Evolutionary conservation across 2,888 invertebrate genomes (phyloP), one percentile per base, ranked within the genome.

Genomic region (Ceramica pisi): DNA sequence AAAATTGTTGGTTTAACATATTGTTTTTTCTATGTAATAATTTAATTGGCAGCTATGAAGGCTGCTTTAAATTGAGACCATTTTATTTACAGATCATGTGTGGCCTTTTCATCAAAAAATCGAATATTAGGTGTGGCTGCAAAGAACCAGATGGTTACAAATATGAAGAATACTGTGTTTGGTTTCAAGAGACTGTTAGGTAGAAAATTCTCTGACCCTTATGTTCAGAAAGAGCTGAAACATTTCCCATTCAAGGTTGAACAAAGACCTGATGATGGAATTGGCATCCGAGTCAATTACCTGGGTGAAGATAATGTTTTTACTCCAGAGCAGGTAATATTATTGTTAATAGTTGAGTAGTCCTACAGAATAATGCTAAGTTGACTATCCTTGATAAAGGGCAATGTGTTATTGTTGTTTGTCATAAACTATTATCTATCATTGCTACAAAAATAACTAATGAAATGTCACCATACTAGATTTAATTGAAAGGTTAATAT

Each of bases 51-150:
- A 38, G 38, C 46, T 21, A 31, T 16, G 16, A 35, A 35, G 14
- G 1, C 14, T 31, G 31, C 5, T 16, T 50, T 26, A 44, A 55
- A 70, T 44, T 50, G 16, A 48, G 7, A 16, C 9, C 23, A 46
- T 70, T 66, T 10, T 23, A 53, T 76, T 94, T 97, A 46, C 95
- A 99, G 99, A 95, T 97, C 99, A 96, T 99, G 97, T 96, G 98
- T 99, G 68, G 99, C 99, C 31, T 99, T 99, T 96, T 98, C 98
- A 89, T 97, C 98, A 80, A 99, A 98, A 92, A 98, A 98, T 91
- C 97, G 99, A 86, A 98, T 98, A 89, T 97, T 99, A 92, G 99
- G 99, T 71, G 99, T 99, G 51, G 98, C 99, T 57, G 99, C 99
- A 73, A 99, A 99, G 93, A 99, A 99, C 92, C 99, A 99, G 94